Evolutionary conservation across 2,797 vertebrate species (phyloP).

Genomic region (Microctenopoma stevenorrisi): DNA sequence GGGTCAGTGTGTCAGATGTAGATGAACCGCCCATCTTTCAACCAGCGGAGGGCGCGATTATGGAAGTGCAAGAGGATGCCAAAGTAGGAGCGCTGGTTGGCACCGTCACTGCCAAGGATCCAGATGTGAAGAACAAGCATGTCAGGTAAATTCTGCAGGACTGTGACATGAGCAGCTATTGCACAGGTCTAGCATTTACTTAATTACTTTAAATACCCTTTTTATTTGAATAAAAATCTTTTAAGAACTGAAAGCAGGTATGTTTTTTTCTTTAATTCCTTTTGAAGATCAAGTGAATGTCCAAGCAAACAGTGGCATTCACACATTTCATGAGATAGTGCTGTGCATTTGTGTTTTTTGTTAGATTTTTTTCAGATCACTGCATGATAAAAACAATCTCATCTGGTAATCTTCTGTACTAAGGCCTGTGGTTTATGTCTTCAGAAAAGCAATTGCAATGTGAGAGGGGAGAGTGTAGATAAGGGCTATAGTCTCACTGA

Average conservation of each 20-base stretch:
- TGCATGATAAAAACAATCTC: slow-evolving; percentile 60
- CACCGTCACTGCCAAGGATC: slow-evolving; percentile 90
- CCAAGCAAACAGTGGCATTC: neutral
- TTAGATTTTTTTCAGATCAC: slow-evolving; percentile 16
- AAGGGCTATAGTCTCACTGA: slow-evolving; percentile 60
- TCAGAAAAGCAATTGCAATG: slow-evolving; percentile 59
- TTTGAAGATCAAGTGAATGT: slow-evolving; percentile 31
- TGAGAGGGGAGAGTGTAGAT: slow-evolving; percentile 66
- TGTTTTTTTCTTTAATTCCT: slow-evolving; percentile 15
- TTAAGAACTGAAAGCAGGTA: slow-evolving; percentile 4
- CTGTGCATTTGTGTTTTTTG: neutral
- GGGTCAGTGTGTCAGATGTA: slow-evolving; percentile 90
- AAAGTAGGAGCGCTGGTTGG: slow-evolving; percentile 92
- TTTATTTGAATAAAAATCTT: neutral
- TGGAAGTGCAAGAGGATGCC: slow-evolving; percentile 96
- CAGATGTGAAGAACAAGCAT: slow-evolving; percentile 90
- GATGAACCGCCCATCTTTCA: slow-evolving; percentile 94
- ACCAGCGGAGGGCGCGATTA: slow-evolving; percentile 82
- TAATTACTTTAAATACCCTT: neutral
- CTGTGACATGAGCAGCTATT: neutral
- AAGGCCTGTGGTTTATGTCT: slow-evolving; percentile 55
- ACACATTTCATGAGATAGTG: slow-evolving; percentile 19
- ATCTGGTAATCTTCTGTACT: slow-evolving; percentile 55
- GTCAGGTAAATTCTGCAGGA: slow-evolving; percentile 84
- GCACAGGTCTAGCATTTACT: neutral